A percentile compares a stretch with the other conserved stretches of the same genome.
Conservation (phyloP, 2,797 vertebrate species). For the Hoplostethus mediterraneus region DNA sequence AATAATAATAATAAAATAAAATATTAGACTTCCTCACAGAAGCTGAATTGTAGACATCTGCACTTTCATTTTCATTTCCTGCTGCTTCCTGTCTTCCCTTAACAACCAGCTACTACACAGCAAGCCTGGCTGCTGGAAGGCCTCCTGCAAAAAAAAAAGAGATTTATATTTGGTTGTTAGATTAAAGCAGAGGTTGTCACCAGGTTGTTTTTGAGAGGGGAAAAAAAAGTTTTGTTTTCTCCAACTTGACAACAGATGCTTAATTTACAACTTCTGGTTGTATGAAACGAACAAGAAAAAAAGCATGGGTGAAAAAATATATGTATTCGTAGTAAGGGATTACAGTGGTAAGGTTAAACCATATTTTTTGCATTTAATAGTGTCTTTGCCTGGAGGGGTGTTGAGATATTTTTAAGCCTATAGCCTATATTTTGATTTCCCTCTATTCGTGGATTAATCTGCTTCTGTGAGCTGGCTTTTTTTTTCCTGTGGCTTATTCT, state of each 20-base stretch:
- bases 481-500: conserved; percentile 58
- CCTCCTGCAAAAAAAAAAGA: conserved; percentile 2
- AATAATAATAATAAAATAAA: background rate
- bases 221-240: conserved; percentile 33
- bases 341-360: conserved; percentile 73
- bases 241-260: conserved; percentile 15
- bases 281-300: conserved; percentile 41
- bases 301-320: conserved; percentile 45
- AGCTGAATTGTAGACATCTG: background rate
- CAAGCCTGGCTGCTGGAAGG: conserved; percentile 18
- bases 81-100: background rate
- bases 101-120: too few species aligned
- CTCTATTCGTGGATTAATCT: conserved; percentile 78
- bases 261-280: conserved; percentile 51
- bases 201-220: background rate
- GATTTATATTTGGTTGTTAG: background rate
- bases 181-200: background rate
- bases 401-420: conserved; percentile 72
- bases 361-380: conserved; percentile 69
- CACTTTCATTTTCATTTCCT: background rate
- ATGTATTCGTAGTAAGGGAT: conserved; percentile 67
- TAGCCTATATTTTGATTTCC: conserved; percentile 73
- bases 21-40: too few species aligned
- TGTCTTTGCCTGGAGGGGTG: conserved; percentile 70
- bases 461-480: conserved; percentile 50